phyloP scores from a whole-genome alignment of 2,797 vertebrate species.

The Takifugu ocellatus region DNA sequence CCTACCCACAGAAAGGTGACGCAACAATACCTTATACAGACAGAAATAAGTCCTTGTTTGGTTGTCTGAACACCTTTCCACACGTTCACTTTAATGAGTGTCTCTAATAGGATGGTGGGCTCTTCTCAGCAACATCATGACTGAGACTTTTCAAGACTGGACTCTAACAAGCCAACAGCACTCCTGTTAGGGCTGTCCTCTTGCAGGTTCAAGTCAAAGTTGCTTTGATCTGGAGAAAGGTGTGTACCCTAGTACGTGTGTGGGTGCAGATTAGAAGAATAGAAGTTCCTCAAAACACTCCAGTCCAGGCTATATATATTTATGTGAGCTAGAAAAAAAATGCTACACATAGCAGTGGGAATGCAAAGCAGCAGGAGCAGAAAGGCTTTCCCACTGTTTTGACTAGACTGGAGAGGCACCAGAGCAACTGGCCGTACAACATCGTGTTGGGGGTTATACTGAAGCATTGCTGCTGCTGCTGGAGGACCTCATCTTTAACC shows the following conservation, averaged over 20 bases:
- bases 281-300: constrained; percentile 14
- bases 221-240: constrained; percentile 43
- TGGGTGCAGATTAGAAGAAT: constrained; percentile 12
- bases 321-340: not conserved
- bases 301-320: constrained; percentile 42
- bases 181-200: constrained; percentile 17
- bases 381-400: not conserved
- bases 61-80: constrained; percentile 16
- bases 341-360: not conserved
- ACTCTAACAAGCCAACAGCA: constrained; percentile 58
- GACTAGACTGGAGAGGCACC: not conserved
- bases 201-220: constrained; percentile 15
- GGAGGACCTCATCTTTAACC: constrained; percentile 8
- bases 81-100: constrained; percentile 31
- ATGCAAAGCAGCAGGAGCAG: not conserved
- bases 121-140: constrained; percentile 20
- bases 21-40: too few species aligned
- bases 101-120: constrained; percentile 40
- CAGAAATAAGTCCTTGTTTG: too few species aligned
- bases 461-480: not conserved
- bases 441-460: too few species aligned
- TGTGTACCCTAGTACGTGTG: constrained; percentile 30
- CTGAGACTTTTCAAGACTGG: constrained; percentile 38
- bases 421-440: too few species aligned
- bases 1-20: too few species aligned